These are phyloP conservation scores for Octodon degus DNA, from an alignment of 2,113 vertebrate genomes.

Conservation along the genomic window DNA sequence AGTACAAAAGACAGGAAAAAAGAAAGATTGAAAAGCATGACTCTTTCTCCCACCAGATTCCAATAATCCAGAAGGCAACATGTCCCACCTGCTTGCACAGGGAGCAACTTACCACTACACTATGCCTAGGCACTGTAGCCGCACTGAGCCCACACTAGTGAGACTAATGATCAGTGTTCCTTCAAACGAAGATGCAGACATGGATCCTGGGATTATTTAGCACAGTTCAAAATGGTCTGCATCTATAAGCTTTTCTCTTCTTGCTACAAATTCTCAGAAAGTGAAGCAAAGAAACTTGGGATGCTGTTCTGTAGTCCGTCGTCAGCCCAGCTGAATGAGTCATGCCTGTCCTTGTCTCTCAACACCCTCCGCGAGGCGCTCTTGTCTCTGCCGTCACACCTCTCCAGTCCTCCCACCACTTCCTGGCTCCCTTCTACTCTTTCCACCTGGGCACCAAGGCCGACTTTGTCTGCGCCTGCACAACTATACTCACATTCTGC, in stretches of 20 bases:
- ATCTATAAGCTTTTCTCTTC: background rate
- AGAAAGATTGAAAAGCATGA: background rate
- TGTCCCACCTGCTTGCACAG: rapidly evolving
- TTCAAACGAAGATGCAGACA: rapidly evolving
- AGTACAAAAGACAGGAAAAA: background rate
- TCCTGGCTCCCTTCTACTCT: background rate
- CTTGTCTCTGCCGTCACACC: rapidly evolving
- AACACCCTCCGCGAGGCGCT: rapidly evolving
- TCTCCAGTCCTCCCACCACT: background rate
- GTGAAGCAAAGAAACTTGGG: background rate
- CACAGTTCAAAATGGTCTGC: background rate
- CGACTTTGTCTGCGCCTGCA: background rate
- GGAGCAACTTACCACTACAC: rapidly evolving
- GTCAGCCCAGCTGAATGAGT: too few relatives aligned
- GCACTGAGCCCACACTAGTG: rapidly evolving
- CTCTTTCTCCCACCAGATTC: background rate
- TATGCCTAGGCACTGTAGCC: rapidly evolving
- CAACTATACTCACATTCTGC: background rate
- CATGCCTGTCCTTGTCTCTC: background rate
- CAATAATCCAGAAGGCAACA: rapidly evolving
- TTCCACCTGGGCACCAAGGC: background rate
- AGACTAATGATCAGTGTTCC: rapidly evolving
- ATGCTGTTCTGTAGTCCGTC: background rate
- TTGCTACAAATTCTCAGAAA: background rate
- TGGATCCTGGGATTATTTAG: background rate